Conservation (phyloP, 1,140 invertebrate genomes). For the Riptortus pedestris region DNA sequence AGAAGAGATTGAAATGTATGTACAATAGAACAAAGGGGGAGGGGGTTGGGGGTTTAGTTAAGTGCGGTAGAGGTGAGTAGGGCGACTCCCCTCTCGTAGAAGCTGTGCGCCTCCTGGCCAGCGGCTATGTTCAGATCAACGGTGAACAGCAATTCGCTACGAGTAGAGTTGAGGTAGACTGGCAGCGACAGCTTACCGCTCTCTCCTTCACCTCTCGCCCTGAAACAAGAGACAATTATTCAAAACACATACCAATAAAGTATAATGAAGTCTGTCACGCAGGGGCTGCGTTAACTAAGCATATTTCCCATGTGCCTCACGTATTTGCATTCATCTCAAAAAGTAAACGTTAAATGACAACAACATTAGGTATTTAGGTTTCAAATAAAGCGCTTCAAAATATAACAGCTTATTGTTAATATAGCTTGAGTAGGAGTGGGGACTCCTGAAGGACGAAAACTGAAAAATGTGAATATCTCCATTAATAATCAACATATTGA, state of each 20-base stretch:
- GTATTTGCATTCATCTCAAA: too few species aligned
- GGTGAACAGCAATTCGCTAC: slow-evolving; percentile 88
- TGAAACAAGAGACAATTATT: slow-evolving; percentile 26
- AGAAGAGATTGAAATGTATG: background rate
- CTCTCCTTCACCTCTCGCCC: slow-evolving; percentile 42
- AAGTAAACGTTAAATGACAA: too few species aligned
- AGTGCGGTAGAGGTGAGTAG: slow-evolving; percentile 81
- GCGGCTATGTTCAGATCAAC: slow-evolving; percentile 83
- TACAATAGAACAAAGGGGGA: background rate
- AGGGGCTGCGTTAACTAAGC: too few species aligned
- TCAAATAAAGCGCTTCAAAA: too few species aligned
- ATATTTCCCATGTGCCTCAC: too few species aligned
- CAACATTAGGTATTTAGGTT: too few species aligned
- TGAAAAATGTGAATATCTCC: too few species aligned
- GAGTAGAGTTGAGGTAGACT: slow-evolving; percentile 92
- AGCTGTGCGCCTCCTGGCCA: slow-evolving; percentile 77
- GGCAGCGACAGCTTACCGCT: slow-evolving; percentile 73
- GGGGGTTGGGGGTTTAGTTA: slow-evolving; percentile 48
- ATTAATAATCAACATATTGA: too few species aligned
- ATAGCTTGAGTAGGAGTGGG: too few species aligned
- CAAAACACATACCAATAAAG: background rate
- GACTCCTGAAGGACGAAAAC: too few species aligned
- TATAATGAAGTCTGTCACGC: too few species aligned
- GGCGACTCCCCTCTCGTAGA: slow-evolving; percentile 96
- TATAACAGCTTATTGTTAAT: too few species aligned